Evolutionary conservation across 92 coral and sea anemone genomes (phyloP).

Genomic region (Meandrina meandrites): DNA sequence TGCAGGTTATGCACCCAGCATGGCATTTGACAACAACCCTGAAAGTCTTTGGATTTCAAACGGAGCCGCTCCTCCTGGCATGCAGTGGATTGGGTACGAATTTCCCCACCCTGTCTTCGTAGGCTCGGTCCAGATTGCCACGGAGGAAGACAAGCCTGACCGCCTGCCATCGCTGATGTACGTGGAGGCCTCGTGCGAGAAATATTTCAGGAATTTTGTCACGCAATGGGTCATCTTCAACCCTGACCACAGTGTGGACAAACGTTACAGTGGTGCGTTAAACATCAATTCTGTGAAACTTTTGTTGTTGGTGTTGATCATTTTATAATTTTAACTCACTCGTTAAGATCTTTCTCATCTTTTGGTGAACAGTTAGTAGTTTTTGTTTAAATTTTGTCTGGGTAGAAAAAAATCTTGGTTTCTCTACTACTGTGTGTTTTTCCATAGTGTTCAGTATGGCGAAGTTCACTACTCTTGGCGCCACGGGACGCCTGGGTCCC

Average conservation of each 20-base stretch:
- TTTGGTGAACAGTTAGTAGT: no score
- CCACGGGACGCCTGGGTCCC: constrained; percentile 83
- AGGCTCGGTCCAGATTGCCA: constrained; percentile 84
- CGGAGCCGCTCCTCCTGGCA: constrained; percentile 95
- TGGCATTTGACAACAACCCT: constrained; percentile 95
- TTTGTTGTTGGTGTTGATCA: no score
- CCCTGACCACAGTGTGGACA: constrained; percentile 73
- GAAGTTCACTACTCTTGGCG: constrained; percentile 80
- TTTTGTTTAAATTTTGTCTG: no score
- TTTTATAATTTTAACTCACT: no score
- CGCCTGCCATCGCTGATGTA: constrained; percentile 87
- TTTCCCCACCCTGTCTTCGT: constrained; percentile 85
- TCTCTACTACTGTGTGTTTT: no score
- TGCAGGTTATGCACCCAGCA: constrained; percentile 92
- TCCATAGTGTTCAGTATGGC: constrained; percentile 75
- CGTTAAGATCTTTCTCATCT: no score
- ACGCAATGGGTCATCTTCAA: constrained; percentile 88
- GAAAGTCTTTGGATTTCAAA: constrained; percentile 96
- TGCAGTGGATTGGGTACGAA: constrained; percentile 97
- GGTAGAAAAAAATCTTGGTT: no score
- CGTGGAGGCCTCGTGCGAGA: constrained; percentile 98
- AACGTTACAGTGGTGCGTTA: constrained; percentile 76
- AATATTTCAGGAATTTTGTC: constrained; percentile 90
- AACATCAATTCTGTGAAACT: neutral
- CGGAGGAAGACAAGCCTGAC: constrained; percentile 94